These are phyloP conservation scores for Diaperis boleti DNA, from an alignment of 2,888 invertebrate species.

Conservation along the genomic window DNA sequence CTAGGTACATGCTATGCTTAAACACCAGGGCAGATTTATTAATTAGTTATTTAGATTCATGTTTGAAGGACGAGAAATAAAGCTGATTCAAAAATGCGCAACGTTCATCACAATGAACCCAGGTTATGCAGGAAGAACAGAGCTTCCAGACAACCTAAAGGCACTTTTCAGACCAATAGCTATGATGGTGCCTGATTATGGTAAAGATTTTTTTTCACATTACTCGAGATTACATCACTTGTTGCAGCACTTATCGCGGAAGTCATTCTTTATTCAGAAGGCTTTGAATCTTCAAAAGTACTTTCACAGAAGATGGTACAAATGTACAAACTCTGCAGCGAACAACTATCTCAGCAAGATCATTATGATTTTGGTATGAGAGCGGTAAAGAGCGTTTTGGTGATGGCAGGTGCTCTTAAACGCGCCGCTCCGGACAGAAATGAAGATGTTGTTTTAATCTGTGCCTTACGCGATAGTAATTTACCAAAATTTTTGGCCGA, in stretches of 20 bases:
- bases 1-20: neutral
- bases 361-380: slow-evolving; percentile 96
- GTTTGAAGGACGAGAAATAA: slow-evolving; percentile 92
- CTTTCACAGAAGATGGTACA: slow-evolving; percentile 93
- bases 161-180: slow-evolving; percentile 88
- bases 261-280: slow-evolving; percentile 93
- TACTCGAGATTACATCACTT: neutral
- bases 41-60: slow-evolving; percentile 81
- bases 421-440: slow-evolving; percentile 85
- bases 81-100: slow-evolving; percentile 82
- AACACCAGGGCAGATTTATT: neutral
- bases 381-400: slow-evolving; percentile 92
- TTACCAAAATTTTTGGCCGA: slow-evolving; percentile 90
- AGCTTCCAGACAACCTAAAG: slow-evolving; percentile 89
- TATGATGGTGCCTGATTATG: slow-evolving; percentile 95
- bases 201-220: slow-evolving; percentile 65
- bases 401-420: slow-evolving; percentile 92
- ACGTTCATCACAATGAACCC: slow-evolving; percentile 95
- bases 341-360: slow-evolving; percentile 91
- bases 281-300: slow-evolving; percentile 88
- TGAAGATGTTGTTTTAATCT: slow-evolving; percentile 86
- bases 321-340: slow-evolving; percentile 92
- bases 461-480: slow-evolving; percentile 90
- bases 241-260: slow-evolving; percentile 83
- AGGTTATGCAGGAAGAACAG: slow-evolving; percentile 90